These are phyloP conservation scores for Passerina amoena DNA, from an alignment of 2,113 vertebrate genomes.

Conservation along the genomic window DNA sequence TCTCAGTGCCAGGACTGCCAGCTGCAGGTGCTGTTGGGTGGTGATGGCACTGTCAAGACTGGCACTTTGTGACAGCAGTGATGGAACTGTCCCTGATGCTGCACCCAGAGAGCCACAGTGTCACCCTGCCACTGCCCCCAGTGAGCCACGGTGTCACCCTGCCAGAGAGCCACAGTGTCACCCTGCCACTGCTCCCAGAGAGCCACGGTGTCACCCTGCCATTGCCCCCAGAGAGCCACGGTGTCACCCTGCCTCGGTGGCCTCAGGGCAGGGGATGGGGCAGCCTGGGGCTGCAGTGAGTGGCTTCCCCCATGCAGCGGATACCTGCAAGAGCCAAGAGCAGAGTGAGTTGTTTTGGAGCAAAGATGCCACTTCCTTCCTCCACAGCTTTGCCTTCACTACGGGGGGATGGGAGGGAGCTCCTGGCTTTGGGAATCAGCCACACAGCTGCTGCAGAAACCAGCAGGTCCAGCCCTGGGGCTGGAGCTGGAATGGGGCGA, in stretches of 20 bases:
- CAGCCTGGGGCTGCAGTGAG: background rate
- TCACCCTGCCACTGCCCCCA: background rate
- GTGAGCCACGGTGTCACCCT: background rate
- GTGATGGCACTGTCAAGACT: accelerated
- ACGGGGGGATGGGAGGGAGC: background rate
- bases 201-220: background rate
- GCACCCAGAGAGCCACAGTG: background rate
- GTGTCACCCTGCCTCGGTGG: background rate
- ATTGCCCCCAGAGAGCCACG: background rate
- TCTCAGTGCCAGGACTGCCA: background rate
- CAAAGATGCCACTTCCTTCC: background rate
- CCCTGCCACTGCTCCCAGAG: background rate
- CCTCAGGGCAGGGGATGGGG: background rate
- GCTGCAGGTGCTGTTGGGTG: background rate
- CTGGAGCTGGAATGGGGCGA: accelerated
- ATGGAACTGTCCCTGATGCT: background rate
- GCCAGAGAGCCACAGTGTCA: background rate
- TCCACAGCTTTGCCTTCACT: background rate
- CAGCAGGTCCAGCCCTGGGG: background rate
- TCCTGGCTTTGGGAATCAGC: background rate
- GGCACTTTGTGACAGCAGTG: background rate
- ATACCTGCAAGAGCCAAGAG: background rate
- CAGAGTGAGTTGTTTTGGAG: background rate
- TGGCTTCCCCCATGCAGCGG: background rate
- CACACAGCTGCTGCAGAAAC: background rate